A percentile compares a stretch with the other conserved stretches of the same genome.
phyloP scores from a whole-genome alignment of 2,888 invertebrate genomes.

The Drosophila nr. perissopoda region DNA sequence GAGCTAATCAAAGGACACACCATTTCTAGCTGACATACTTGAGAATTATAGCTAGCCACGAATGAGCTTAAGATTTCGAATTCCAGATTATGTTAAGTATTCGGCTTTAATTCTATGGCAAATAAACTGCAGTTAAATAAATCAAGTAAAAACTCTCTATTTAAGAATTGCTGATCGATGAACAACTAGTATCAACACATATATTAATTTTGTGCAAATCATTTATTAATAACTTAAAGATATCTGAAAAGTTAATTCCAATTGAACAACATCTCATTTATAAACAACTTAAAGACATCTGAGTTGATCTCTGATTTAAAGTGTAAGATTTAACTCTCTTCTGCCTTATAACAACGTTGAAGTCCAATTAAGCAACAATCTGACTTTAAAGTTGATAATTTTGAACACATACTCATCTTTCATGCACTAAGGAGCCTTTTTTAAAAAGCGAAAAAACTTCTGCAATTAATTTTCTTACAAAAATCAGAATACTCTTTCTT shows the following conservation, averaged over 20 bases:
- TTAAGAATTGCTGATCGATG: background rate
- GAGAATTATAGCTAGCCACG: background rate
- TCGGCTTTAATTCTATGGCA: fast-evolving
- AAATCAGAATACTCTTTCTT: background rate
- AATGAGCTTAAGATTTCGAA: background rate
- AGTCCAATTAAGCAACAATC: background rate
- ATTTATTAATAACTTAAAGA: background rate
- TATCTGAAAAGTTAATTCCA: background rate
- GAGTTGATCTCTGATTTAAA: background rate
- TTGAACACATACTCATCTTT: background rate
- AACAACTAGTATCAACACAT: background rate
- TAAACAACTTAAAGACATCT: fast-evolving
- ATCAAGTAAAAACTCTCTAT: background rate
- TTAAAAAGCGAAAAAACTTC: background rate
- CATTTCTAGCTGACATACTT: background rate
- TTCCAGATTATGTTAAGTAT: background rate
- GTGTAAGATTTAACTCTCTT: fast-evolving
- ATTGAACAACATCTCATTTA: background rate
- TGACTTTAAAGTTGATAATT: background rate
- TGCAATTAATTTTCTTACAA: background rate
- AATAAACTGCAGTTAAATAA: background rate
- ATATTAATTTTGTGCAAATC: background rate
- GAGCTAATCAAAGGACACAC: too few relatives aligned
- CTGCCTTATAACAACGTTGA: background rate
- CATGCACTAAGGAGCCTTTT: background rate